Percentiles rank a stretch among this genome's conserved stretches.
Evolutionary conservation across 1,140 invertebrate genomes (phyloP).

Genomic region (Nephila pilipes): DNA sequence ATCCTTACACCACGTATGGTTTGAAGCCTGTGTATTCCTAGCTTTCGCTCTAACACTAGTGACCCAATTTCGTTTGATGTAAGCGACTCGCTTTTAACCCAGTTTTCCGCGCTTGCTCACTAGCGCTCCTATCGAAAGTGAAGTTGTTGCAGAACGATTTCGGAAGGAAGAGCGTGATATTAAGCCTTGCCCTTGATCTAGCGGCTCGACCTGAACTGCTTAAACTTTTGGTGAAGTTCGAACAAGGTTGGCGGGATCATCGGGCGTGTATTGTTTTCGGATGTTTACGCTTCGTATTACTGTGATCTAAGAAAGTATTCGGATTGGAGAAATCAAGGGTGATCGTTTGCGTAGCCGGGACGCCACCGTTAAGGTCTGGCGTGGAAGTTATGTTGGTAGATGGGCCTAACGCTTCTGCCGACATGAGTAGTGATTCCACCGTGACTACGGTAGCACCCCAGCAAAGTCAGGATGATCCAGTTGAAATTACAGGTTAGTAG

Average conservation of each 20-base stretch:
- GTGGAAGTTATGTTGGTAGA: constrained; percentile 49
- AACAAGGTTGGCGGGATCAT: constrained; percentile 17
- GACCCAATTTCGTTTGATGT: constrained; percentile 56
- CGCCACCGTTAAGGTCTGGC: constrained; percentile 27
- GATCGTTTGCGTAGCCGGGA: constrained; percentile 32
- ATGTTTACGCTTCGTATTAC: constrained; percentile 15
- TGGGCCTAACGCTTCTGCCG: constrained; percentile 25
- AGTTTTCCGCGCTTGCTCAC: constrained; percentile 54
- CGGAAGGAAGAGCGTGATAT: constrained; percentile 22
- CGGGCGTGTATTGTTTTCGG: constrained; percentile 37
- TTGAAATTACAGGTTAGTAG: constrained; percentile 51
- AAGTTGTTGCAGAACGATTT: constrained; percentile 7
- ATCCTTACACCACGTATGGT: background rate
- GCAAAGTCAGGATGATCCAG: constrained; percentile 51
- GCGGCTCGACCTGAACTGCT: background rate
- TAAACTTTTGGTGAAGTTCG: background rate
- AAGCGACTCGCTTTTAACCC: constrained; percentile 65
- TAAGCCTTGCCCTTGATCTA: constrained; percentile 66
- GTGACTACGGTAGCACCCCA: constrained; percentile 36
- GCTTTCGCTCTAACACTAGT: constrained; percentile 53
- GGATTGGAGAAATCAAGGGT: constrained; percentile 39
- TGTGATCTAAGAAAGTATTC: background rate
- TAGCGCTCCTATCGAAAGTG: constrained; percentile 40
- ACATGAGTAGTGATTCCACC: constrained; percentile 49
- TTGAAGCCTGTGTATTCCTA: constrained; percentile 20